Conservation (phyloP, 2,888 invertebrate species). For the Sphaeridia pumilis region DNA sequence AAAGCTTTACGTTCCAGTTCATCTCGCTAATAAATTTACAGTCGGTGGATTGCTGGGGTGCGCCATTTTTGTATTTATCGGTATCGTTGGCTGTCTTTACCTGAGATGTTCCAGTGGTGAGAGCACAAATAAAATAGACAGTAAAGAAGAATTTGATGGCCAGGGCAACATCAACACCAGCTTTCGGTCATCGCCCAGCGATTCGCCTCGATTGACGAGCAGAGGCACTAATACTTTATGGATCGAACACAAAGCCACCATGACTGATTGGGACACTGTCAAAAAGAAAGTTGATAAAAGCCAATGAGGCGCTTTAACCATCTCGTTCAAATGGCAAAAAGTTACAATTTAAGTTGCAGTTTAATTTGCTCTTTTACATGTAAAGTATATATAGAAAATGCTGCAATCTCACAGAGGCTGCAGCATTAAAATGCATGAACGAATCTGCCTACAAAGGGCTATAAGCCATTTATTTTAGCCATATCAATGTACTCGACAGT, state of each 20-base stretch:
- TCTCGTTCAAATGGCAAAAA: not conserved
- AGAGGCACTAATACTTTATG: constrained; percentile 6
- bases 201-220: not conserved
- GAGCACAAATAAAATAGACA: not conserved
- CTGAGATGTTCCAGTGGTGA: not conserved
- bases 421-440: too few species aligned
- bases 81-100: constrained; percentile 21
- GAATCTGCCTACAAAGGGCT: too few species aligned
- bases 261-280: constrained; percentile 5
- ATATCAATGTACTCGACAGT: too few species aligned
- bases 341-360: too few species aligned
- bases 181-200: not conserved
- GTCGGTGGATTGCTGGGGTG: constrained; percentile 26
- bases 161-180: constrained; percentile 1
- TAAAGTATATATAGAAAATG: too few species aligned
- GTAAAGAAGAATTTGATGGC: not conserved
- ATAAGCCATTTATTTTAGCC: too few species aligned
- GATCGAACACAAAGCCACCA: constrained; percentile 11
- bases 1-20: constrained; percentile 26
- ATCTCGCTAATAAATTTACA: constrained; percentile 25
- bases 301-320: not conserved
- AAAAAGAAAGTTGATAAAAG: not conserved
- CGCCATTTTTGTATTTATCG: constrained; percentile 23
- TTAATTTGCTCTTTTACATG: too few species aligned
- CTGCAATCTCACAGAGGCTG: too few species aligned